A percentile compares a stretch with the other conserved stretches of the same genome.
phyloP scores from a whole-genome alignment of 2,888 invertebrate genomes.

The Athetis lepigone region DNA sequence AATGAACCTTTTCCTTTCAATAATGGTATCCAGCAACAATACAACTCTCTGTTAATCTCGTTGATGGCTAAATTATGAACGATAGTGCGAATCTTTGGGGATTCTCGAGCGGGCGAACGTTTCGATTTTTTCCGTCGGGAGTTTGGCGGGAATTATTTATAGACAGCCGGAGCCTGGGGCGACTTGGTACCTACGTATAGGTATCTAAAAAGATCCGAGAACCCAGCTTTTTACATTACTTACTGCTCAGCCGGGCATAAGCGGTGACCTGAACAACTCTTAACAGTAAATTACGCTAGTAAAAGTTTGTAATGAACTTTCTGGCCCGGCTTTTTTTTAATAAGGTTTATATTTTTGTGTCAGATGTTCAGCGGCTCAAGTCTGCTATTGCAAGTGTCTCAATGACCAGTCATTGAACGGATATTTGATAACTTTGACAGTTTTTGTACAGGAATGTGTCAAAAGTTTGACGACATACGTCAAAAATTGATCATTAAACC shows the following conservation, averaged over 20 bases:
- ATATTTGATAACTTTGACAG: too few relatives aligned
- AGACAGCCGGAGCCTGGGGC: conserved; percentile 37
- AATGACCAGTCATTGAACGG: too few relatives aligned
- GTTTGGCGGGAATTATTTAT: conserved; percentile 68
- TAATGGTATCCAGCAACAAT: conserved; percentile 14
- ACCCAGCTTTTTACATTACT: conserved; percentile 44
- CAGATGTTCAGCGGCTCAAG: too few relatives aligned
- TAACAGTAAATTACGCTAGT: conserved; percentile 52
- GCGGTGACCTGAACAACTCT: conserved; percentile 50
- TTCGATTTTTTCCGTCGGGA: conserved; percentile 68
- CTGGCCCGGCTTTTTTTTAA: conserved; percentile 21
- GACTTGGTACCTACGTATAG: conserved; percentile 2
- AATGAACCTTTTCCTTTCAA: conserved; percentile 18
- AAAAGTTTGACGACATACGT: too few relatives aligned
- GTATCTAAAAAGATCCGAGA: conserved; percentile 27
- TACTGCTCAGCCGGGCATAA: conserved; percentile 39
- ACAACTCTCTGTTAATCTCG: conserved; percentile 44
- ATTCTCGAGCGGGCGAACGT: conserved; percentile 50
- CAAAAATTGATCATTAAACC: too few relatives aligned
- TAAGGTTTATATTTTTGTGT: not conserved
- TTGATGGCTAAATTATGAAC: conserved; percentile 61
- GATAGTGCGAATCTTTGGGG: conserved; percentile 54
- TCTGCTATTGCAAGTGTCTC: too few relatives aligned
- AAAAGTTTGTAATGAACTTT: conserved; percentile 51
- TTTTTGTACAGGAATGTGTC: too few relatives aligned